Conservation (phyloP, 2,888 invertebrate species). For the Panzeria rudis region DNA sequence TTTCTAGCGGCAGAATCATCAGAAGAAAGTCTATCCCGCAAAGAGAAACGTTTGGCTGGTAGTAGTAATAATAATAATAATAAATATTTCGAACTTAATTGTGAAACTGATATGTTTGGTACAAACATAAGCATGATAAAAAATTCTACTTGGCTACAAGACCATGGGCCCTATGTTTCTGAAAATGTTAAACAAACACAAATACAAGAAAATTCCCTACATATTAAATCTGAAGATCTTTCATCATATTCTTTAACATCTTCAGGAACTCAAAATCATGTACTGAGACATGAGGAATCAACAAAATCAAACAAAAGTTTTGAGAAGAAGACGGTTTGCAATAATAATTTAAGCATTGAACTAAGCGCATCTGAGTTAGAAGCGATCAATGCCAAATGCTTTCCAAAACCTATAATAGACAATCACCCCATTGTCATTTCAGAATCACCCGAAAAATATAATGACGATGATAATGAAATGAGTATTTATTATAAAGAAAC, state of each 20-base stretch:
- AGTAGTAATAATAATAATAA: slow-evolving; percentile 58
- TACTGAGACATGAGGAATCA: neutral
- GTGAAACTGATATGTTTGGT: slow-evolving; percentile 81
- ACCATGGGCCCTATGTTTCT: slow-evolving; percentile 52
- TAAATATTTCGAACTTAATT: slow-evolving; percentile 78
- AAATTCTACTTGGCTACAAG: slow-evolving; percentile 80
- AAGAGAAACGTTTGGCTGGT: slow-evolving; percentile 3
- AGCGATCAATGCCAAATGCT: slow-evolving; percentile 37
- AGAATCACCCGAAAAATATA: slow-evolving; percentile 33
- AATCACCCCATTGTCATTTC: neutral
- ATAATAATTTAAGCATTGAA: slow-evolving; percentile 54
- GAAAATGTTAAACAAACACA: slow-evolving; percentile 52
- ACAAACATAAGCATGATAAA: slow-evolving; percentile 80
- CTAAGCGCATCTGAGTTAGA: slow-evolving; percentile 45
- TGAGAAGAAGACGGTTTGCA: slow-evolving; percentile 11
- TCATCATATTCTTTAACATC: slow-evolving; percentile 27
- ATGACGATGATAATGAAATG: slow-evolving; percentile 73
- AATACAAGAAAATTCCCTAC: slow-evolving; percentile 73
- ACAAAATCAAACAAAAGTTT: slow-evolving; percentile 1
- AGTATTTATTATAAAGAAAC: slow-evolving; percentile 80
- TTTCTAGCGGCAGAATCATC: slow-evolving; percentile 21
- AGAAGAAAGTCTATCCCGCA: neutral
- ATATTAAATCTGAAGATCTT: slow-evolving; percentile 73
- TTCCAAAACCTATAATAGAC: neutral
- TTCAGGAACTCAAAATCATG: slow-evolving; percentile 9